Evolutionary conservation across 2,888 invertebrate genomes (phyloP).

Genomic region (Cremastobaeus sp.): DNA sequence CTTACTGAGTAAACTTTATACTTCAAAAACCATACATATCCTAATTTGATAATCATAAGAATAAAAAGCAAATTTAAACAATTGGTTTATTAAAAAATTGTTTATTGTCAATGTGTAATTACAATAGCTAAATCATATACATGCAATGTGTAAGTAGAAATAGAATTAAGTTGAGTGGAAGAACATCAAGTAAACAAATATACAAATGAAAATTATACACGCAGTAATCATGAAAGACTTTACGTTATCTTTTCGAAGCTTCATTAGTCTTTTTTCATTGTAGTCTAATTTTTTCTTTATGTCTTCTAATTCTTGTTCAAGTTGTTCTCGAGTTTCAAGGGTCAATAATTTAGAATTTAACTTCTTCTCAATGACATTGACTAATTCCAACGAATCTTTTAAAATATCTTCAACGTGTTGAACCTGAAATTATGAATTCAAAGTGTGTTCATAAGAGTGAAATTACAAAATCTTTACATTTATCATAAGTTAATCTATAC

Average conservation of each 20-base stretch:
- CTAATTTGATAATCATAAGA: too few relatives aligned
- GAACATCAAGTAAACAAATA: constrained; percentile 59
- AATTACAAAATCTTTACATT: too few relatives aligned
- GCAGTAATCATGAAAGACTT: constrained; percentile 71
- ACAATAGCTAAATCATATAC: not conserved
- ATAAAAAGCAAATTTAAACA: too few relatives aligned
- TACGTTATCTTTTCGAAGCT: constrained; percentile 70
- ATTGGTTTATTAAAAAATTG: constrained; percentile 3
- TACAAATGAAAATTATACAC: constrained; percentile 67
- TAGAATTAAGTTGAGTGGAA: constrained; percentile 49
- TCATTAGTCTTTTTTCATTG: constrained; percentile 68
- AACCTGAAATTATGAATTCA: constrained; percentile 64
- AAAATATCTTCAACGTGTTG: constrained; percentile 70
- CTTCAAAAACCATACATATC: too few relatives aligned
- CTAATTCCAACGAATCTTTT: constrained; percentile 66
- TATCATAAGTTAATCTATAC: too few relatives aligned
- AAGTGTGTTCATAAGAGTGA: too few relatives aligned
- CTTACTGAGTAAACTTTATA: too few relatives aligned
- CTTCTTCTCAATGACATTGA: constrained; percentile 69
- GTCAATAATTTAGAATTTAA: constrained; percentile 68
- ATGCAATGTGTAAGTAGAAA: not conserved
- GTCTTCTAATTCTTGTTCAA: constrained; percentile 71
- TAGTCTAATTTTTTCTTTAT: constrained; percentile 68
- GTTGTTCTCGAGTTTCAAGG: constrained; percentile 68
- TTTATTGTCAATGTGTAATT: not conserved